Conservation (phyloP, 2,888 invertebrate species). For the Meta bourneti region DNA sequence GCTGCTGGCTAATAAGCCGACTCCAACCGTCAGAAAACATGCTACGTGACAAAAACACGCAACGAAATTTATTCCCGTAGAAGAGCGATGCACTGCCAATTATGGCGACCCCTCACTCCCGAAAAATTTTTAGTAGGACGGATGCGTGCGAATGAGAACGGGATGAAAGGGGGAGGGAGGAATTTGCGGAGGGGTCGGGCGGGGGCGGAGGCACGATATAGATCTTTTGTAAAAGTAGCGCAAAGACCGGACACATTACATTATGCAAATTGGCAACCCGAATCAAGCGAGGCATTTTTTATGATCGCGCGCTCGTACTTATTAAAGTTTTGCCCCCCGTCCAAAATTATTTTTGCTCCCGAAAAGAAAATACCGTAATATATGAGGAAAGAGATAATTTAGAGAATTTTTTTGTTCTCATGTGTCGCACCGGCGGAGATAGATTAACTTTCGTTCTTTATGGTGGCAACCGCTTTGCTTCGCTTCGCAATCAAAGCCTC, state of each 20-base stretch:
- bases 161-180: slow-evolving; percentile 12
- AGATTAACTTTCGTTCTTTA: slow-evolving; percentile 70
- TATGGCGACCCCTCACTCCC: slow-evolving; percentile 5
- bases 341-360: slow-evolving; percentile 43
- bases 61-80: background rate
- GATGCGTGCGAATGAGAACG: slow-evolving; percentile 62
- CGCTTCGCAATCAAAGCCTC: too few relatives aligned
- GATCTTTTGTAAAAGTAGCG: slow-evolving; percentile 70
- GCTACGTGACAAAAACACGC: too few relatives aligned
- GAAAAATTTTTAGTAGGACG: slow-evolving; percentile 37
- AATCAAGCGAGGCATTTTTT: slow-evolving; percentile 61
- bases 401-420: slow-evolving; percentile 13
- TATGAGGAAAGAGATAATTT: slow-evolving; percentile 67
- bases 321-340: slow-evolving; percentile 59
- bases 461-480: background rate
- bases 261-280: slow-evolving; percentile 75
- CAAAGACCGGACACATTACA: slow-evolving; percentile 73
- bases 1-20: too few relatives aligned
- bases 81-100: slow-evolving; percentile 55
- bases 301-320: slow-evolving; percentile 66
- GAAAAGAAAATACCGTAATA: slow-evolving; percentile 60
- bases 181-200: background rate
- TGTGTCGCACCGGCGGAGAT: slow-evolving; percentile 4
- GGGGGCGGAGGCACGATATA: slow-evolving; percentile 52
- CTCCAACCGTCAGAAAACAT: too few relatives aligned